Conservation (phyloP, 1,140 invertebrate species). For the Atta texana region DNA sequence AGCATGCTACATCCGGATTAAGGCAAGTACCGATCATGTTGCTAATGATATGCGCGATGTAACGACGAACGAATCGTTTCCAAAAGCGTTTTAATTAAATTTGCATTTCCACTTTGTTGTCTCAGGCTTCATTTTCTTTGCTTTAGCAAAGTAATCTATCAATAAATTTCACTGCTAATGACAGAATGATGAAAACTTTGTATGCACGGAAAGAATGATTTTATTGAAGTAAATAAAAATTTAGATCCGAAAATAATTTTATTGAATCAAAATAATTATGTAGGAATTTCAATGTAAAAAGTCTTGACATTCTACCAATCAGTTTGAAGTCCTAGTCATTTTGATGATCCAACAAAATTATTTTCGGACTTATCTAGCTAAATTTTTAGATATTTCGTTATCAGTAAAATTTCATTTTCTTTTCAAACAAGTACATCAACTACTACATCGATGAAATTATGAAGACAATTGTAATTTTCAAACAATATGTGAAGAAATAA, state of each 20-base stretch:
- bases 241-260: no score
- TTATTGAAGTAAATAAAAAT: no score
- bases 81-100: slow-evolving; percentile 27
- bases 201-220: no score
- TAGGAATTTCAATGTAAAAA: no score
- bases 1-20: slow-evolving; percentile 1
- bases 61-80: slow-evolving; percentile 1
- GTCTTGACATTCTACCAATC: no score
- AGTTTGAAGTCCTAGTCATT: neutral
- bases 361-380: no score
- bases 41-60: neutral
- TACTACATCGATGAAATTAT: neutral
- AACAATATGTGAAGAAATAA: neutral
- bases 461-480: neutral
- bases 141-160: neutral
- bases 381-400: no score
- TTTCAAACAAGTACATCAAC: no score
- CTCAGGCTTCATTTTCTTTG: neutral
- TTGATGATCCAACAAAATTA: no score
- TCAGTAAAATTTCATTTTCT: no score
- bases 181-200: neutral
- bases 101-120: slow-evolving; percentile 14
- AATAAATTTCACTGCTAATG: neutral
- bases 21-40: slow-evolving; percentile 2
- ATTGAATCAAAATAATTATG: no score